These are phyloP conservation scores for Diaphora mendica DNA, from an alignment of 2,888 invertebrate species.

Conservation along the genomic window DNA sequence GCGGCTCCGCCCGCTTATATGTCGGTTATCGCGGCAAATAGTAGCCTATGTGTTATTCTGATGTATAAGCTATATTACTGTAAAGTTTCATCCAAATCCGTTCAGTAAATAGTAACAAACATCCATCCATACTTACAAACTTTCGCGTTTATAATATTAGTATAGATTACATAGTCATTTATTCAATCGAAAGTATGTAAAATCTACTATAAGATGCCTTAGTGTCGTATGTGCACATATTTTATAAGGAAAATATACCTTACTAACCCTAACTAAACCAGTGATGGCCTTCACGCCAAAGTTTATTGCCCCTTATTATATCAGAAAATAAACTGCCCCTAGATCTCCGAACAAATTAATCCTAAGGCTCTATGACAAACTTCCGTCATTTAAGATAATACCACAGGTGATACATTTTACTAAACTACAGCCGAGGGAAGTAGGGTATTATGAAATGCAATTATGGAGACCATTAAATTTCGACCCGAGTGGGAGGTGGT, in stretches of 20 bases:
- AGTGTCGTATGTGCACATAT: too few species aligned
- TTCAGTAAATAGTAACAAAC: too few species aligned
- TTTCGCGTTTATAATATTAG: too few species aligned
- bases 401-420: conserved; percentile 23
- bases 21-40: too few species aligned
- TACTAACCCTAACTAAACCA: background rate
- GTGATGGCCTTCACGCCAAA: background rate
- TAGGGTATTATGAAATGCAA: conserved; percentile 25
- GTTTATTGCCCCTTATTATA: background rate
- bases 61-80: too few species aligned
- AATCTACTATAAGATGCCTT: too few species aligned
- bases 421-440: conserved; percentile 30
- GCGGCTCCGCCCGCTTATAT: too few species aligned
- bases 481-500: conserved; percentile 20
- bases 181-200: too few species aligned
- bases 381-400: conserved; percentile 7
- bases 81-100: too few species aligned
- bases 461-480: conserved; percentile 35
- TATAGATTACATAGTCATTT: too few species aligned
- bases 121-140: too few species aligned
- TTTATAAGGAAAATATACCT: background rate
- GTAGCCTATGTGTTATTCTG: too few species aligned
- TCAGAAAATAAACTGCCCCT: conserved; percentile 1
- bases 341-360: conserved; percentile 9
- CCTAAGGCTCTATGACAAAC: background rate